Evolutionary conservation across 2,113 vertebrate species (phyloP).

Genomic region (Willisornis vidua): DNA sequence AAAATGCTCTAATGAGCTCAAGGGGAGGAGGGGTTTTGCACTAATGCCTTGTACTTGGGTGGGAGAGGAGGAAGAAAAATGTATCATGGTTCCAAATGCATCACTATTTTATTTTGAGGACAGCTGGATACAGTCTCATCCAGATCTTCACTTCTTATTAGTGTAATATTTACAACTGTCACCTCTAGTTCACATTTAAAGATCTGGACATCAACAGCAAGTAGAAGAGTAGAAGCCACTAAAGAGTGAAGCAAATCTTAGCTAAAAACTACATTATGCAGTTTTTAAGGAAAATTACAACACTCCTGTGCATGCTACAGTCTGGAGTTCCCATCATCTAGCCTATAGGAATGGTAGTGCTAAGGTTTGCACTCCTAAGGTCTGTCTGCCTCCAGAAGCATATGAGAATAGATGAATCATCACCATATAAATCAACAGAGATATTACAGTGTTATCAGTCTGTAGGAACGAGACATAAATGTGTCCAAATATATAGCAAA

Average conservation of each 20-base stretch:
- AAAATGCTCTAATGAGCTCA: not conserved
- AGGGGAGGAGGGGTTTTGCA: not conserved
- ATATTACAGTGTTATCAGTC: not conserved
- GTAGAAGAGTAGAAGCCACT: not conserved
- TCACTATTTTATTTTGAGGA: slow-evolving; percentile 36
- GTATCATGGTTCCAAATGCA: not conserved
- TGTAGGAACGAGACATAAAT: slow-evolving; percentile 34
- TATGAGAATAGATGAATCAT: slow-evolving; percentile 7
- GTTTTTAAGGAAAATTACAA: not conserved
- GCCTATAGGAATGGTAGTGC: not conserved
- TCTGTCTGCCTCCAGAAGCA: not conserved
- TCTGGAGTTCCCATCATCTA: not conserved
- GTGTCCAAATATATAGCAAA: not conserved
- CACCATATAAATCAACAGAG: slow-evolving; percentile 20
- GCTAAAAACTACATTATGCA: not conserved
- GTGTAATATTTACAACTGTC: not conserved
- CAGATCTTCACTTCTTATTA: not conserved
- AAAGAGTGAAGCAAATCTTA: not conserved
- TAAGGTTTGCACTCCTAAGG: not conserved
- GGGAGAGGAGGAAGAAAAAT: not conserved
- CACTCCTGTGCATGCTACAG: not conserved
- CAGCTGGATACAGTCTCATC: slow-evolving; percentile 10
- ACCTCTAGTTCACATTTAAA: not conserved
- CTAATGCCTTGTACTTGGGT: not conserved
- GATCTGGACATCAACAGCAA: not conserved